phyloP scores from a whole-genome alignment of 2,113 vertebrate genomes.

The Gallinago undulata region DNA sequence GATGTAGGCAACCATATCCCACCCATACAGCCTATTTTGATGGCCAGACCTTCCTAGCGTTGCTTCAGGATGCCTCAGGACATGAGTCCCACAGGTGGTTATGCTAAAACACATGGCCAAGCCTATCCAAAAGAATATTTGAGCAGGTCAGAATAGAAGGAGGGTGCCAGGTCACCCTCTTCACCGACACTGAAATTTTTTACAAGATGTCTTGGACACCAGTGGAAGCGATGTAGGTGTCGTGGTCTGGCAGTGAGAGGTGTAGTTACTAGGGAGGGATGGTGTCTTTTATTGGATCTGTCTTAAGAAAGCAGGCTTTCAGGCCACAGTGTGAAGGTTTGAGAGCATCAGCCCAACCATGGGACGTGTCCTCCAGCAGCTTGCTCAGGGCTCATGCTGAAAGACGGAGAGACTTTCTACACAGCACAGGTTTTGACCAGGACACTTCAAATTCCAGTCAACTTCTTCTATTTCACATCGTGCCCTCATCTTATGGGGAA shows the following conservation, averaged over 20 bases:
- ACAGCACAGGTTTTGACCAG: neutral
- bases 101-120: neutral
- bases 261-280: neutral
- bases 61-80: neutral
- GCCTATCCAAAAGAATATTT: neutral
- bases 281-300: neutral
- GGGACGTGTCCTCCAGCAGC: neutral
- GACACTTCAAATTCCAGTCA: neutral
- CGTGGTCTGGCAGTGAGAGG: neutral
- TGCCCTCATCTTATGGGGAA: neutral
- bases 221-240: neutral
- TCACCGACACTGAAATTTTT: neutral
- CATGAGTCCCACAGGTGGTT: neutral
- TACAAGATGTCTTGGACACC: neutral
- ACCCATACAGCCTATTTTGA: fast-evolving
- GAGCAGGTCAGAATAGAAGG: neutral
- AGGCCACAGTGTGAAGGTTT: neutral
- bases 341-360: neutral
- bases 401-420: neutral
- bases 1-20: neutral
- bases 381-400: fast-evolving
- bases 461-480: fast-evolving
- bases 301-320: neutral
- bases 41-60: neutral
- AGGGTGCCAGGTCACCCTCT: neutral